Percentiles rank a stretch among this genome's conserved stretches.
Conservation (phyloP, 2,888 invertebrate species). For the Cryptus viduatorius region DNA sequence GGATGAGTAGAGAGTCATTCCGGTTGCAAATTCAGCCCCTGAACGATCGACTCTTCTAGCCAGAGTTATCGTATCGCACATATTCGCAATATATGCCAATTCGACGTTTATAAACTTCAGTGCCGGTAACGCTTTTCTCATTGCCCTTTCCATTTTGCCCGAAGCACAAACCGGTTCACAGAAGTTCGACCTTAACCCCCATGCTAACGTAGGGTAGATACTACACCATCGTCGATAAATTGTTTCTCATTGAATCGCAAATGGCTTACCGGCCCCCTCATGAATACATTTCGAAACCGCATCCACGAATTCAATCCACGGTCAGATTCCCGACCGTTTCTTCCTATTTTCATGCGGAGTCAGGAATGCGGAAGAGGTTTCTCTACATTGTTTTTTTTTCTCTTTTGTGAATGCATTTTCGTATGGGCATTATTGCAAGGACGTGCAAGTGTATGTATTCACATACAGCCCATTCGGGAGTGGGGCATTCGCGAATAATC, state of each 20-base stretch:
- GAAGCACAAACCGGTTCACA: not conserved
- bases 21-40: conserved; percentile 7
- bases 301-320: conserved; percentile 42
- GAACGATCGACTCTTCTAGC: not conserved
- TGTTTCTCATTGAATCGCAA: conserved; percentile 65
- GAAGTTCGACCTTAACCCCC: not conserved
- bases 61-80: conserved; percentile 1
- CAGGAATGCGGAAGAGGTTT: conserved; percentile 2
- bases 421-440: not conserved
- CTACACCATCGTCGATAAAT: conserved; percentile 51
- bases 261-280: conserved; percentile 29
- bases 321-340: conserved; percentile 33
- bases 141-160: not conserved
- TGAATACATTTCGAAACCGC: conserved; percentile 43
- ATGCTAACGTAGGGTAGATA: not conserved
- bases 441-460: not conserved
- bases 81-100: not conserved
- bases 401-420: not conserved
- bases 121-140: conserved; percentile 10
- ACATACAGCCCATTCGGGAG: not conserved
- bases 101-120: conserved; percentile 9
- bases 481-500: not conserved
- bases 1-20: not conserved
- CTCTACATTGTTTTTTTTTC: not conserved
- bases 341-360: conserved; percentile 4